These are phyloP conservation scores for Mamestra configurata DNA, from an alignment of 1,140 invertebrate species.

Conservation along the genomic window DNA sequence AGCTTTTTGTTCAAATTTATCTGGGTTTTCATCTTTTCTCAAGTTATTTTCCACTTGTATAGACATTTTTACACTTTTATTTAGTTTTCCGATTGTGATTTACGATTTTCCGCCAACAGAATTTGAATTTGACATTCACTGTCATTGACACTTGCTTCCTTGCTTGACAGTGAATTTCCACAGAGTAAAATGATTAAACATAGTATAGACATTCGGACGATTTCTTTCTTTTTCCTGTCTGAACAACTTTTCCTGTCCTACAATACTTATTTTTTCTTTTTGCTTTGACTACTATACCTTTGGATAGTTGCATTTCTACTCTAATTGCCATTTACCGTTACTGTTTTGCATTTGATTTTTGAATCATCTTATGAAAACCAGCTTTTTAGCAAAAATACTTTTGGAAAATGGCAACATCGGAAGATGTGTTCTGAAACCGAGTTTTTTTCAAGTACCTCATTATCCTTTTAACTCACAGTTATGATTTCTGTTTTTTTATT, in stretches of 20 bases:
- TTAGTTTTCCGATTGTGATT: not conserved
- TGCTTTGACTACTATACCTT: too few relatives aligned
- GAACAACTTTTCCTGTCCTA: too few relatives aligned
- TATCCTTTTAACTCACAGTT: not conserved
- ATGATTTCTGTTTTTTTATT: not conserved
- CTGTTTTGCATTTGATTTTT: too few relatives aligned
- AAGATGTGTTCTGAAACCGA: not conserved
- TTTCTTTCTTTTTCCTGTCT: not conserved
- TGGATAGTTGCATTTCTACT: too few relatives aligned
- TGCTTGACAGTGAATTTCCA: not conserved
- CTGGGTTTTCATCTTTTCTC: slow-evolving; percentile 66
- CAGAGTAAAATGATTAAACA: not conserved
- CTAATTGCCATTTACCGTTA: too few relatives aligned
- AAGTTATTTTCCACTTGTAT: slow-evolving; percentile 81
- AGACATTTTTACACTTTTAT: slow-evolving; percentile 67
- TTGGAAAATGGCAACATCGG: not conserved
- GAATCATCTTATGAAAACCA: not conserved
- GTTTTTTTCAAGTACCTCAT: not conserved
- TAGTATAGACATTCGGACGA: not conserved
- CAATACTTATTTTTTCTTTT: too few relatives aligned
- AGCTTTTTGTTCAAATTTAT: slow-evolving; percentile 78
- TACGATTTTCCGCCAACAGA: slow-evolving; percentile 1
- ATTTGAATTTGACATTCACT: not conserved
- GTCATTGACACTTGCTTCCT: too few relatives aligned
- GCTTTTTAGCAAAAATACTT: not conserved